Evolutionary conservation across 2,113 vertebrate species (phyloP).

Genomic region (Erythrocebus patas): DNA sequence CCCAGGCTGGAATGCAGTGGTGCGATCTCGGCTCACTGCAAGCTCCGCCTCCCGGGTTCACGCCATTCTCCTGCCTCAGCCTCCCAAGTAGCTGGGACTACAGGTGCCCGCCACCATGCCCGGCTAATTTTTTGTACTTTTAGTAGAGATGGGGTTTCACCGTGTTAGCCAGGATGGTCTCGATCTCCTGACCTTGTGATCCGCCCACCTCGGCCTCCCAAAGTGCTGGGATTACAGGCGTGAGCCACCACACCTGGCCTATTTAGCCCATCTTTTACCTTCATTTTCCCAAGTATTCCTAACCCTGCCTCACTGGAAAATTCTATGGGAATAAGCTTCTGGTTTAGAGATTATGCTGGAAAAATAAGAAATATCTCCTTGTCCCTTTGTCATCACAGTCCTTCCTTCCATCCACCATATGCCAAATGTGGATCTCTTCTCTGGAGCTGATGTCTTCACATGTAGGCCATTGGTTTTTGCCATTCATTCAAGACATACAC

Average conservation of each 20-base stretch:
- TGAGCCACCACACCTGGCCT: neutral
- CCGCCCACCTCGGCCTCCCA: no score
- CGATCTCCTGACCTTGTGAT: no score
- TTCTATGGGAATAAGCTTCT: neutral
- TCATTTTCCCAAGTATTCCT: neutral
- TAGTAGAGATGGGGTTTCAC: no score
- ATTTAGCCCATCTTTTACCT: neutral
- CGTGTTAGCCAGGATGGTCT: no score
- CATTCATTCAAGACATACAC: neutral
- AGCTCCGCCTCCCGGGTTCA: no score
- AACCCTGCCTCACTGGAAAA: neutral
- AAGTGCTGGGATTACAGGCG: no score
- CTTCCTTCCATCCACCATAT: neutral
- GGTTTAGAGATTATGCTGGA: neutral
- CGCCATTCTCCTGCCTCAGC: no score
- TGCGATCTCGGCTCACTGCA: rapidly evolving
- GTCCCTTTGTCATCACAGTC: neutral
- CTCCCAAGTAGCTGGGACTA: no score
- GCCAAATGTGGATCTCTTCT: neutral
- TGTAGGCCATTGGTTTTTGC: rapidly evolving
- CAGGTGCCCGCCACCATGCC: rapidly evolving
- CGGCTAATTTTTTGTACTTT: no score
- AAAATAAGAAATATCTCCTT: neutral
- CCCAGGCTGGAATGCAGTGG: no score
- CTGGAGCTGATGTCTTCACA: neutral